phyloP scores from a whole-genome alignment of 1,140 invertebrate genomes.

The Xylocopa sonorina region DNA sequence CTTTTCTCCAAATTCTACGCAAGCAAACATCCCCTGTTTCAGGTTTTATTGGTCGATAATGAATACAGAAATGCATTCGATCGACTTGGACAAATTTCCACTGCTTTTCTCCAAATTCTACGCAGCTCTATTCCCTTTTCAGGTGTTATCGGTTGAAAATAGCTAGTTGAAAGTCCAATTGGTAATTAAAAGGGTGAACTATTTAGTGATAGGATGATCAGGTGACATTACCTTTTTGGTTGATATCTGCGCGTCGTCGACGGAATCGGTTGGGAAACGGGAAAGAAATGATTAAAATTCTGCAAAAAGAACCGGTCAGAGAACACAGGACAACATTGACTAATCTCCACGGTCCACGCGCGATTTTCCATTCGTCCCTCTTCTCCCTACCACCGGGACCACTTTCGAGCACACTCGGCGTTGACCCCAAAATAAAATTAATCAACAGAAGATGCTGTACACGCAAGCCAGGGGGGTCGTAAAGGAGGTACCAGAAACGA shows the following conservation, averaged over 20 bases:
- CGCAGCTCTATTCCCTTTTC: not conserved
- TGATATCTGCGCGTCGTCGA: conserved; percentile 73
- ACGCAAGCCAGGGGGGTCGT: not conserved
- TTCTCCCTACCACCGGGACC: not conserved
- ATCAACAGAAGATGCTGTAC: not conserved
- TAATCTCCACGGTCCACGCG: not conserved
- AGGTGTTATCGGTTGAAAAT: not conserved
- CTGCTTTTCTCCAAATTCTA: no score
- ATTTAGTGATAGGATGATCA: conserved; percentile 62
- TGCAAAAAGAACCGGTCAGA: conserved; percentile 69
- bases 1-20: no score
- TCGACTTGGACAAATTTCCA: no score
- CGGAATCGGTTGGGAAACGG: conserved; percentile 67
- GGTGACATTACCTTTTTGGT: conserved; percentile 74
- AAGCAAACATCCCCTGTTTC: not conserved
- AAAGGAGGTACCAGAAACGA: not conserved
- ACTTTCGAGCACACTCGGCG: not conserved
- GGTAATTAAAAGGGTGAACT: conserved; percentile 45
- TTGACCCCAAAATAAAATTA: not conserved
- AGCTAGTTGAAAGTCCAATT: not conserved
- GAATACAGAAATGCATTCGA: no score
- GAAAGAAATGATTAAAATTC: conserved; percentile 71
- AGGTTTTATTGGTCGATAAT: not conserved
- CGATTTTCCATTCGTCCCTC: not conserved
- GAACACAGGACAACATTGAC: conserved; percentile 55